Percentiles rank a stretch among this genome's conserved stretches.
Conservation (phyloP, 2,888 invertebrate species). For the Palloptera scutellata region DNA sequence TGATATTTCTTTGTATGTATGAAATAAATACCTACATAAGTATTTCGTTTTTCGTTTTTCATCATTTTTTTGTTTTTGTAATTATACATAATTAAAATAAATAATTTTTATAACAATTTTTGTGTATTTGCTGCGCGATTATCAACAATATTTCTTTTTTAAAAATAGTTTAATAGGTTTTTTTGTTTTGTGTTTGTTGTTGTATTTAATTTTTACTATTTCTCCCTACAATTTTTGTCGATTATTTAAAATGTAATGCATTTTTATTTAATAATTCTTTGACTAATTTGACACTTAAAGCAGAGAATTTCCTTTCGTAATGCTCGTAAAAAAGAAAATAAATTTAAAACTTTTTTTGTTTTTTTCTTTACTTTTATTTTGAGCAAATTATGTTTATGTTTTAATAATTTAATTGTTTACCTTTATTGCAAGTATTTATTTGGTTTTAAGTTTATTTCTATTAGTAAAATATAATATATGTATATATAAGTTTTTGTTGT, state of each 20-base stretch:
- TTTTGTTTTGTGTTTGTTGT: too few species aligned
- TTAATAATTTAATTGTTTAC: slow-evolving; percentile 14
- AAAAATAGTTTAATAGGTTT: slow-evolving; percentile 33
- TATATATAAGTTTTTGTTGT: background rate
- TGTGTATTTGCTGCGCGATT: slow-evolving; percentile 24
- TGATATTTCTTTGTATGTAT: slow-evolving; percentile 42
- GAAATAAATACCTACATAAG: slow-evolving; percentile 54
- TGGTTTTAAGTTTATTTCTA: background rate
- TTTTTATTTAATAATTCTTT: too few species aligned
- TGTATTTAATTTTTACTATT: too few species aligned
- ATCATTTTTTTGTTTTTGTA: slow-evolving; percentile 16
- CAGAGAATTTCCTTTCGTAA: too few species aligned
- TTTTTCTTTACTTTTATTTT: background rate
- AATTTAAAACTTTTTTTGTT: too few species aligned
- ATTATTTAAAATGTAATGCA: too few species aligned
- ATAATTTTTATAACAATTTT: slow-evolving; percentile 41
- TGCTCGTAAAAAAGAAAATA: too few species aligned
- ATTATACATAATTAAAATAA: slow-evolving; percentile 18
- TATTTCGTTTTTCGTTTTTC: slow-evolving; percentile 33
- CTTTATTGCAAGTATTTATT: slow-evolving; percentile 19
- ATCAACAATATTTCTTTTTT: slow-evolving; percentile 17
- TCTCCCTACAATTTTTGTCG: too few species aligned
- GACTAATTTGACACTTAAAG: slow-evolving; percentile 2
- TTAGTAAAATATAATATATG: slow-evolving; percentile 1
- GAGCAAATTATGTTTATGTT: slow-evolving; percentile 29